Evolutionary conservation across 1,140 invertebrate species (phyloP), one percentile per base, ranked within the genome.

Genomic region (Nylanderia fulva): DNA sequence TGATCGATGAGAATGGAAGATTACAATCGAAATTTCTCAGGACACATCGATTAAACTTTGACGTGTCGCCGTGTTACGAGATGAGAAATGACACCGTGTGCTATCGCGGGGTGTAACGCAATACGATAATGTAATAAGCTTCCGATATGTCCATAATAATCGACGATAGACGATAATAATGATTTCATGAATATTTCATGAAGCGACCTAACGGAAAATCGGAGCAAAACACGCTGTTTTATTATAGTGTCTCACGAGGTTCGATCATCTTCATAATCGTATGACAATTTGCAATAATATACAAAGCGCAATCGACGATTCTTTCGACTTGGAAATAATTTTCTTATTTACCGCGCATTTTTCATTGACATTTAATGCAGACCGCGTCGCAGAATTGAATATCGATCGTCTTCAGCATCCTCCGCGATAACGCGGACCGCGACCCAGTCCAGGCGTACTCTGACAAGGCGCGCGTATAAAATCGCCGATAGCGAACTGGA

Each of bases 401-500:
- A 82, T 72, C 66, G 77, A 82, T 72, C 27, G 18, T 72, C 69
- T 39, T 33, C 48, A 45, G n/a, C 52, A 27, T 82, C 71, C 71
- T 60, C 54, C 77, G 9, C 66, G 87, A 89, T 89, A 89, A 89
- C 87, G 66, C 71, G 71, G 54, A 56, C 58, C 42, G 77, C 54
- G 87, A 86, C 86, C 84, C 6, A 63, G 52, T 66, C 48, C 24
- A 42, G 39, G 42, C 54, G 85, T 83, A 56, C 29, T 3, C 80
- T 85, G 88, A 85, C 85, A 89, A 87, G 61, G 58, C 88, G 76
- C 88, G 76, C 76, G 72, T 89, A 90, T 90, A 90, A 90, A 90
- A 87, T 86, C 89, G 86, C 90, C 89, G 89, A 90, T 90, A 90
- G 88, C 72, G 63, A 85, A 54, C 88, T 75, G 83, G 85, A 85